Base-by-base conservation (phyloP, 2,113 vertebrate genomes). In the Synchiropus splendidus region DNA sequence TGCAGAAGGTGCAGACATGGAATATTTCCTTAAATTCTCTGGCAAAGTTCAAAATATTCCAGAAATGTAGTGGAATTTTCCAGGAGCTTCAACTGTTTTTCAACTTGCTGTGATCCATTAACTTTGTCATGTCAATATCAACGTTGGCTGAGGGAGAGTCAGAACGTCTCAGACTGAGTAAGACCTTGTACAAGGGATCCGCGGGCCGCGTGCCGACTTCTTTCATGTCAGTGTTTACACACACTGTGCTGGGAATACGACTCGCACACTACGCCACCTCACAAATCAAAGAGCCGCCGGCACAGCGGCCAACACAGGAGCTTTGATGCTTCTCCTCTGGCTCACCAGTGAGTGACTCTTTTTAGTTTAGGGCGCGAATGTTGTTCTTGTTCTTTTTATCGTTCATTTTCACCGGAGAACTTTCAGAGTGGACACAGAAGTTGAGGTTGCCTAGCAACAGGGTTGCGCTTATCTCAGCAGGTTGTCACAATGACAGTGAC, bases 371-470 rank as follows among this genome's bases (percentile, higher is more conserved):
- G n/a, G n/a, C n/a, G n/a, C n/a, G n/a, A n/a, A n/a, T n/a, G n/a
- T n/a, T n/a, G n/a, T n/a, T n/a, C n/a, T n/a, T n/a, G n/a, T n/a
- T n/a, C n/a, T n/a, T 45, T 13, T 10, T 18, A 14, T 35, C 32
- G 43, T 14, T 45, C 33, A 8, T 6, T 16, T 30, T 42, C 11
- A 50, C 42, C 66, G n/a, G n/a, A n/a, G n/a, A n/a, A n/a, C n/a
- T n/a, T n/a, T n/a, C n/a, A n/a, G n/a, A n/a, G n/a, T 58, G 54
- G 72, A 72, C 64, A 57, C 48, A 35, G 33, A 67, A 78, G 66
- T 77, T 81, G 35, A 63, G 57, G 74, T 81, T 73, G 79, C 81
- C 56, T 81, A 61, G 83, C 77, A 80, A 85, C 85, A 75, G 57
- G 76, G 74, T 77, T 54, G 54, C 51, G 68, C 69, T 74, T 49